These are phyloP conservation scores for Perdita meconis DNA, from an alignment of 2,888 invertebrate species.

Conservation along the genomic window DNA sequence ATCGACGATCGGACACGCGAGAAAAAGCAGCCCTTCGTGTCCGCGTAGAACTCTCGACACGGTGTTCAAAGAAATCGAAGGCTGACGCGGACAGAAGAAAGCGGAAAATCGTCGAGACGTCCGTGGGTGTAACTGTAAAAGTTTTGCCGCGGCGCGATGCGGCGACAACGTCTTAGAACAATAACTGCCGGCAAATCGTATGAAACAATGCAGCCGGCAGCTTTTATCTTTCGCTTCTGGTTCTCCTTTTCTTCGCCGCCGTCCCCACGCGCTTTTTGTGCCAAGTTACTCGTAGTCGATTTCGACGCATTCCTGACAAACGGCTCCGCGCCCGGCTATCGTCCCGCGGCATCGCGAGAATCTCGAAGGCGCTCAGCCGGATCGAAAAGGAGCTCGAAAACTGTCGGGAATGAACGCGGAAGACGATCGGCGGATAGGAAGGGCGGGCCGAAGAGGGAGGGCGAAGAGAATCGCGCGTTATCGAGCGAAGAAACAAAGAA, in stretches of 20 bases:
- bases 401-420: constrained; percentile 4
- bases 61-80: neutral
- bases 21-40: constrained; percentile 45
- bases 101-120: constrained; percentile 35
- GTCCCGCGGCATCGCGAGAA: constrained; percentile 50
- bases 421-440: constrained; percentile 1
- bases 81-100: neutral
- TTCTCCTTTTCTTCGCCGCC: neutral
- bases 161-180: constrained; percentile 63
- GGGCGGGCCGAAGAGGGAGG: constrained; percentile 17
- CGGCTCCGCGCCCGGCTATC: constrained; percentile 51
- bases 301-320: constrained; percentile 57
- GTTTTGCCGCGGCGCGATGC: constrained; percentile 63
- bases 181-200: constrained; percentile 70
- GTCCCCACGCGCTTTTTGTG: constrained; percentile 28
- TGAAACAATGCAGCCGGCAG: constrained; percentile 67
- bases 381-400: constrained; percentile 13
- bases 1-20: constrained; percentile 12
- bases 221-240: constrained; percentile 42
- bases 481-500: constrained; percentile 61
- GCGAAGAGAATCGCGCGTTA: constrained; percentile 41
- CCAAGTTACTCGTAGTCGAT: constrained; percentile 25
- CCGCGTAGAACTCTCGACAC: neutral
- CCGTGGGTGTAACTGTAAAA: constrained; percentile 68
- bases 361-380: constrained; percentile 45